Evolutionary conservation across 2,888 invertebrate species (phyloP), one percentile per base, ranked within the genome.

Genomic region (Mongoloraphidia duomilia): DNA sequence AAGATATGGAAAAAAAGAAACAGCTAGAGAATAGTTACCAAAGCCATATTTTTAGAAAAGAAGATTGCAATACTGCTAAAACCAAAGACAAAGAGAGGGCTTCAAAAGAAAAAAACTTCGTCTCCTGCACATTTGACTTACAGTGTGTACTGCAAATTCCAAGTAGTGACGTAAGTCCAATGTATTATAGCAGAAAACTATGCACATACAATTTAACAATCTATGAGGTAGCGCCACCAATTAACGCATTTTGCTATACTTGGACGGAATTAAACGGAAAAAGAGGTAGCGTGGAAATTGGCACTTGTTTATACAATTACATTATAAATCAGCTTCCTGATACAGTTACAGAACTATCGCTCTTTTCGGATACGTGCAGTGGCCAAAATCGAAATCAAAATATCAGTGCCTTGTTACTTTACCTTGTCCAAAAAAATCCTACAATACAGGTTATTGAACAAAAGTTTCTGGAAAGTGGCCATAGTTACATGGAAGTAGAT

Each of bases 171-270:
- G 48, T 46, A 3, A 45, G 41, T 45, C 38, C 42, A 34, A 42
- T 46, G 39, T 52, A 52, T 43, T 52, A 49, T 33, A 39, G 39
- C n/a, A n/a, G n/a, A n/a, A n/a, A n/a, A n/a, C n/a, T n/a, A n/a
- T n/a, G n/a, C n/a, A n/a, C n/a, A n/a, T 5, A 44, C 43, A 12
- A 51, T 39, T 39, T 39, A 39, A 39, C 39, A 9, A 39, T 39
- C 39, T 39, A 39, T 9, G 39, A 39, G 14, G 14, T 39, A 14
- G 39, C 39, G 39, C 39, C 39, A 39, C 39, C 39, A 39, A 39
- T 13, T 39, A 39, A 9, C 9, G 39, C 39, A 6, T 39, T 39
- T 39, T 39, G 39, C 14, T 39, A 39, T 9, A 39, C 39, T 4
- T 39, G 39, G 39, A 39, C 39, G 9, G 39, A 39, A 39, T 39